Percentiles rank a stretch among this genome's conserved stretches.
These are phyloP conservation scores for Microcebus griseorufus DNA, from an alignment of 2,113 vertebrate genomes.

Conservation along the genomic window DNA sequence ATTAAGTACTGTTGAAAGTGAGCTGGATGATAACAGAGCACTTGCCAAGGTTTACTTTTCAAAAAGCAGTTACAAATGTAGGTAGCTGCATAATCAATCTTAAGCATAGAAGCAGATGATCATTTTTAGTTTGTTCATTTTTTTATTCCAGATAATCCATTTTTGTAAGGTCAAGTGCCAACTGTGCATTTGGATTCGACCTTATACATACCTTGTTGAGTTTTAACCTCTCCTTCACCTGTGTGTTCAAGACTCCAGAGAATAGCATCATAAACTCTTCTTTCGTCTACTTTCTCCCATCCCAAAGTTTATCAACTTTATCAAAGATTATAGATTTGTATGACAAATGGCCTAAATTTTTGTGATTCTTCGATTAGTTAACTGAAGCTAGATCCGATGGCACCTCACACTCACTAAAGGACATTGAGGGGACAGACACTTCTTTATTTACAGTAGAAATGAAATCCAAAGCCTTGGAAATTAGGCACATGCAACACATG, in stretches of 20 bases:
- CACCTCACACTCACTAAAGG: not conserved
- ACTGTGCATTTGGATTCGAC: rapidly evolving
- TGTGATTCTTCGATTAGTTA: not conserved
- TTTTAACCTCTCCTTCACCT: not conserved
- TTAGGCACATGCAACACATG: not conserved
- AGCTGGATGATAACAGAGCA: not conserved
- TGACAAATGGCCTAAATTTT: not conserved
- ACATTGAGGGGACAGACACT: not conserved
- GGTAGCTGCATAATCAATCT: not conserved
- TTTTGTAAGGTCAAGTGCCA: not conserved
- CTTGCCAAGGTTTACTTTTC: not conserved
- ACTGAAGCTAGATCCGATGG: not conserved
- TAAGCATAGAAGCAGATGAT: not conserved
- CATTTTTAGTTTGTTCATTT: not conserved
- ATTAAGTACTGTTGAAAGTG: not conserved
- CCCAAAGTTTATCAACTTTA: not conserved
- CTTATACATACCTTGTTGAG: not conserved
- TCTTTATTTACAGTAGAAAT: not conserved
- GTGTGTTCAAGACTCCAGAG: not conserved
- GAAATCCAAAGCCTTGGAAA: not conserved
- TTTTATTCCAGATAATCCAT: not conserved
- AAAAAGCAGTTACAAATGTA: not conserved
- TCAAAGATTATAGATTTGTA: not conserved
- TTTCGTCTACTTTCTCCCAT: not conserved
- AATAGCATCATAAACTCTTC: not conserved